phyloP scores from a whole-genome alignment of 2,113 vertebrate species.

The Epinephelus moara region DNA sequence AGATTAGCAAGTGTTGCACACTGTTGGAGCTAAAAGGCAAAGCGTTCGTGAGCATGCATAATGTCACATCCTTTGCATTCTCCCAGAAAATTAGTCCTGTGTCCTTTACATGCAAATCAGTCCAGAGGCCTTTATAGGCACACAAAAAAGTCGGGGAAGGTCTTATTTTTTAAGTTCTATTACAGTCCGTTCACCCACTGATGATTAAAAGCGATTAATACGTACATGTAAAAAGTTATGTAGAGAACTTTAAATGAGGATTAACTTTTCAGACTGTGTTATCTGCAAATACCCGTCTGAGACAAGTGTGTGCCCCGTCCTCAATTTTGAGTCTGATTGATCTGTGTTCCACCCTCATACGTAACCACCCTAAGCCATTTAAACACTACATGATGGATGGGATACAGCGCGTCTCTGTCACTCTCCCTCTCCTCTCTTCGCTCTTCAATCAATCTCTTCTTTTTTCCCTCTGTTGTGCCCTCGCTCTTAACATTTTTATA shows the following conservation, averaged over 20 bases:
- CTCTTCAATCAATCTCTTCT: constrained; percentile 59
- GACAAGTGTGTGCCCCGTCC: constrained; percentile 24
- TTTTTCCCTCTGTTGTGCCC: constrained; percentile 8
- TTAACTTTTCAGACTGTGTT: constrained; percentile 25
- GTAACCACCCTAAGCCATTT: constrained; percentile 58
- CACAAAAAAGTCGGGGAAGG: no score
- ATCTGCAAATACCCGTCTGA: neutral
- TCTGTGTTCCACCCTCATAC: constrained; percentile 44
- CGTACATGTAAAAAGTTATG: no score
- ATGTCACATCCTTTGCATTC: no score
- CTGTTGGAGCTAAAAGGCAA: no score
- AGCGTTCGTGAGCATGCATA: no score
- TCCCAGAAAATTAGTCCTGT: no score
- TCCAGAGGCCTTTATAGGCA: no score
- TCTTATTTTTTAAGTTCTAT: no score
- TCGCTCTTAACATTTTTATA: constrained; percentile 47
- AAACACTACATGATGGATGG: constrained; percentile 71
- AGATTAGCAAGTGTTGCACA: no score
- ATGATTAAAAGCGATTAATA: no score
- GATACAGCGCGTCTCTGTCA: constrained; percentile 44
- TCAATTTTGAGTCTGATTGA: constrained; percentile 50
- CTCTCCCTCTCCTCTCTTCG: constrained; percentile 48
- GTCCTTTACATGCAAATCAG: no score
- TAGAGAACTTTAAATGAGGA: neutral
- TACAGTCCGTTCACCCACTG: no score